Percentiles rank a stretch among this genome's conserved stretches.
Conservation (phyloP, 1,140 invertebrate species). For the Musca vetustissima region DNA sequence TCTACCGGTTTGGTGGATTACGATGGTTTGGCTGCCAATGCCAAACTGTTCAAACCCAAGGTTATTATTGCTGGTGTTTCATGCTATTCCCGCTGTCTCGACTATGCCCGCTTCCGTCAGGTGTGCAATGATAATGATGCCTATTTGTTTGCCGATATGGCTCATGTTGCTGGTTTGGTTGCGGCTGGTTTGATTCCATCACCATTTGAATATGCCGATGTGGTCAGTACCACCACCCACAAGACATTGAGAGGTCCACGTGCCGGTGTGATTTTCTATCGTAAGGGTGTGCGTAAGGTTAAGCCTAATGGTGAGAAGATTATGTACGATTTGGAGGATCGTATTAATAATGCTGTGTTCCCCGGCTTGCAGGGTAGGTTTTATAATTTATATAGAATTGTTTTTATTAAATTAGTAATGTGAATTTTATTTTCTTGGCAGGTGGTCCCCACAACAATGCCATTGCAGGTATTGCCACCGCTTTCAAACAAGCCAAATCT, state of each 20-base stretch:
- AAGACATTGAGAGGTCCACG: constrained; percentile 92
- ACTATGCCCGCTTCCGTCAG: constrained; percentile 85
- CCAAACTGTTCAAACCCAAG: constrained; percentile 86
- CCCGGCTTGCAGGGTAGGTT: constrained; percentile 73
- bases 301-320: constrained; percentile 76
- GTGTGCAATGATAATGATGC: constrained; percentile 86
- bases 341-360: constrained; percentile 92
- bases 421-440: too few species aligned
- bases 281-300: constrained; percentile 76
- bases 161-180: constrained; percentile 90
- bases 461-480: constrained; percentile 87
- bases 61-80: constrained; percentile 94
- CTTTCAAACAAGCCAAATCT: constrained; percentile 81
- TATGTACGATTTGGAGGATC: constrained; percentile 83
- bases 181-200: constrained; percentile 83
- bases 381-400: too few species aligned
- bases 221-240: constrained; percentile 95
- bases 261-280: constrained; percentile 87
- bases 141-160: constrained; percentile 94
- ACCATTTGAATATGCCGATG: constrained; percentile 91
- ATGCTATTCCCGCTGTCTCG: constrained; percentile 82
- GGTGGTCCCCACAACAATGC: constrained; percentile 93
- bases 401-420: too few species aligned
- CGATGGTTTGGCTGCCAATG: constrained; percentile 79
- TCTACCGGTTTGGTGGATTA: constrained; percentile 93